phyloP scores from a whole-genome alignment of 2,888 invertebrate genomes.

The Andrena hattorfiana region DNA sequence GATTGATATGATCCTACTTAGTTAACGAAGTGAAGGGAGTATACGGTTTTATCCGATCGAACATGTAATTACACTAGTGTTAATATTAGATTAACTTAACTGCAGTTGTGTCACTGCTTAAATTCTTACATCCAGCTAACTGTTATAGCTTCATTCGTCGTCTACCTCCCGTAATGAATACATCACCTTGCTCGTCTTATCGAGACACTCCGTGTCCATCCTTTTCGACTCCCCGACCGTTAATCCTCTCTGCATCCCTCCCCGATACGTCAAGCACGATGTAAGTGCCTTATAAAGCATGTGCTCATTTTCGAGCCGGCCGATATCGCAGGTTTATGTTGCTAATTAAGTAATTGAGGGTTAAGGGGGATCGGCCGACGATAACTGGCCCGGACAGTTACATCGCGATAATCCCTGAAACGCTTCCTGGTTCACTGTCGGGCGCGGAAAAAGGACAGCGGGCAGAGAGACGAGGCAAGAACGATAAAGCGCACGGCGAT shows the following conservation, averaged over 20 bases:
- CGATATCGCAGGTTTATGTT: constrained; percentile 46
- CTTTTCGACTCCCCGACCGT: constrained; percentile 24
- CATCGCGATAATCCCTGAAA: constrained; percentile 58
- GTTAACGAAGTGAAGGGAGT: too few species aligned
- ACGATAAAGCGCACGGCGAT: constrained; percentile 4
- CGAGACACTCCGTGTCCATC: not conserved
- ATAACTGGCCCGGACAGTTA: constrained; percentile 55
- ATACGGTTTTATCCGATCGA: too few species aligned
- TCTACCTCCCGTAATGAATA: not conserved
- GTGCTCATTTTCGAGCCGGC: constrained; percentile 21
- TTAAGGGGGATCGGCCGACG: constrained; percentile 53
- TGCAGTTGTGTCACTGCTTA: too few species aligned
- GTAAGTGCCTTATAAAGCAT: constrained; percentile 43
- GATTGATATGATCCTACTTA: too few species aligned
- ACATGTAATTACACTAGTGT: too few species aligned
- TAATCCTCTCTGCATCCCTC: constrained; percentile 38
- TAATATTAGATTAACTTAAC: too few species aligned
- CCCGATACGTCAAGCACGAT: constrained; percentile 16
- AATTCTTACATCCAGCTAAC: too few species aligned
- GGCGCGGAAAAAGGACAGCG: not conserved
- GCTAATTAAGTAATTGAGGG: constrained; percentile 70
- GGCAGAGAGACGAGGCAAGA: not conserved
- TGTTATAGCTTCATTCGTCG: too few species aligned
- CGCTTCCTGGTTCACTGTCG: constrained; percentile 62
- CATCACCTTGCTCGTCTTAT: not conserved